Evolutionary conservation across 2,797 vertebrate genomes (phyloP), one percentile per base, ranked within the genome.

Genomic region (Trematocara caparti): DNA sequence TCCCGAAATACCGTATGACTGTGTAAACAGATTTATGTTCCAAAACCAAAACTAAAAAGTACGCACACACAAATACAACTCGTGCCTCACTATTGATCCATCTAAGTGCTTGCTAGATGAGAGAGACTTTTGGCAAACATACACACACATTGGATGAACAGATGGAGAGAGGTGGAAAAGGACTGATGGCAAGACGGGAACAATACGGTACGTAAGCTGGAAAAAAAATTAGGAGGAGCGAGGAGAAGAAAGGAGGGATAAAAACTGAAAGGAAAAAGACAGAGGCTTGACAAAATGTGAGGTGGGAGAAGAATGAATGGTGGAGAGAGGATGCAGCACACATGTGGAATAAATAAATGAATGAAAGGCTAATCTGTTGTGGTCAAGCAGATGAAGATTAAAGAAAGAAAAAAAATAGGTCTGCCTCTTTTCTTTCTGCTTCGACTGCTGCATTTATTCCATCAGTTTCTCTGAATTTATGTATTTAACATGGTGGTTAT

Each of bases 111-210:
- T 45, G 76, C 80, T 86, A 85, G 89, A 93, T 85, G 88, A 92
- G 88, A 96, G 91, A 78, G 90, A 95, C 92, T 93, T 95, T 89
- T 96, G 93, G 93, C 92, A 93, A 92, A 92, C 83, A 88, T 79
- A 90, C 90, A 93, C 91, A 91, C 86, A 81, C 88, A 91, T 94
- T 92, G 66, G 78, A 49, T 73, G 73, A 80, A 76, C 57, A 66
- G 79, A 85, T 79, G 79, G 77, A 83, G 48, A 75, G 75, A 73
- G 79, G 45, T 75, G 8, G 49, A 73, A n/a, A 24, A 24, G 57
- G 51, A 73, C 76, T 7, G 38, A 89, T 79, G 53, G 75, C 36
- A 47, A 75, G 47, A 72, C 12, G 32, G 40, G 30, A 78, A 49
- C 43, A 38, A 75, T 38, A 49, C 24, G 36, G 72, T 38, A 53